These are phyloP conservation scores for Ricordea florida DNA, from an alignment of 92 coral and sea anemone genomes.

Conservation along the genomic window DNA sequence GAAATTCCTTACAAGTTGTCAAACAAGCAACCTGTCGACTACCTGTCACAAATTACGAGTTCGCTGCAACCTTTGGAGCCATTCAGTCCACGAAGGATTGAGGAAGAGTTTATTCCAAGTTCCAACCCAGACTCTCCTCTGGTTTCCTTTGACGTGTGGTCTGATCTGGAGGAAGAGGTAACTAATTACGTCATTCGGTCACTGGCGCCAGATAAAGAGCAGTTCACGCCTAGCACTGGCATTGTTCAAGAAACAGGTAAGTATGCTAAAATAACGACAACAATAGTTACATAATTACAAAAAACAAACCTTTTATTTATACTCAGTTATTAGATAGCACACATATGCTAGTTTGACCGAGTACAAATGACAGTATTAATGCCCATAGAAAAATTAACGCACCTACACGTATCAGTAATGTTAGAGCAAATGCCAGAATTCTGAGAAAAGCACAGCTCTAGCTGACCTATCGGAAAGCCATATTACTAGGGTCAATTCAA, in stretches of 20 bases:
- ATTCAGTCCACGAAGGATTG: constrained; percentile 36
- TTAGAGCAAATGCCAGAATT: no score
- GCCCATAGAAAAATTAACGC: no score
- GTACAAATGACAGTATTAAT: no score
- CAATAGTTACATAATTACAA: no score
- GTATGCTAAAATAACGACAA: not conserved
- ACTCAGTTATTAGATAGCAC: no score
- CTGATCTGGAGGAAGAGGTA: constrained; percentile 85
- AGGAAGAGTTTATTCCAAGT: constrained; percentile 81
- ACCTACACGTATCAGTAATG: no score
- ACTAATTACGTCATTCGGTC: constrained; percentile 69
- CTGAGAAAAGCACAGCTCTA: no score
- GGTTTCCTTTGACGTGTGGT: constrained; percentile 75
- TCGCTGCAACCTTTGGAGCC: constrained; percentile 37
- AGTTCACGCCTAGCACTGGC: not conserved
- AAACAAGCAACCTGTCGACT: constrained; percentile 57
- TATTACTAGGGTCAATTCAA: no score
- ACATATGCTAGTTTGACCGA: no score
- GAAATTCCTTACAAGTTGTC: constrained; percentile 59
- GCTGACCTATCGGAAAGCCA: no score
- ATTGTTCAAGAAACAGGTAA: not conserved
- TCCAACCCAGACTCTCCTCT: constrained; percentile 95
- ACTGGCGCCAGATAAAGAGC: constrained; percentile 43
- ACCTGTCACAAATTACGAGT: constrained; percentile 49
- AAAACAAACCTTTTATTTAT: no score